Conservation (phyloP, 1,140 invertebrate genomes). For the Macrostomum lignano region DNA sequence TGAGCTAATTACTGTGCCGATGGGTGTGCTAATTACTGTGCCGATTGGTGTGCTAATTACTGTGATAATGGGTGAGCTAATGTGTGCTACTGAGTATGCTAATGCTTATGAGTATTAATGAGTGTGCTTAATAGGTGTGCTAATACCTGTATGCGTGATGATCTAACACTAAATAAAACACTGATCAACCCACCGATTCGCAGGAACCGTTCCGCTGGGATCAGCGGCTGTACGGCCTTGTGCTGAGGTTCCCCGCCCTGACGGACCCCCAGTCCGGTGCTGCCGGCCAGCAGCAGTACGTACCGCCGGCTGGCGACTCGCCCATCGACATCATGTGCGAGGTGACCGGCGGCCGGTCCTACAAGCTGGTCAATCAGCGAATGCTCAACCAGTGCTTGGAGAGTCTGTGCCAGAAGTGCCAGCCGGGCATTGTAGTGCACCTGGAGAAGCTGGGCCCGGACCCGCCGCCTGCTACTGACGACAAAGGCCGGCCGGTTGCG, state of each 20-base stretch:
- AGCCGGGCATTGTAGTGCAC: slow-evolving; percentile 82
- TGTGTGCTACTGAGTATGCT: too few relatives aligned
- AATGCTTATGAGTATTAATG: too few relatives aligned
- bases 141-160: too few relatives aligned
- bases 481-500: too few relatives aligned
- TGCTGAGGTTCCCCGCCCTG: slow-evolving; percentile 47
- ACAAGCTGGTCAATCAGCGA: slow-evolving; percentile 67
- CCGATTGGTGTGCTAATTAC: too few relatives aligned
- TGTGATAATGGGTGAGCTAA: too few relatives aligned
- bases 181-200: too few relatives aligned
- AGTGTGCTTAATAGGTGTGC: too few relatives aligned
- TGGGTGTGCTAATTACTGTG: too few relatives aligned
- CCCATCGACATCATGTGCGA: slow-evolving; percentile 92
- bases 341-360: slow-evolving; percentile 87
- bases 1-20: too few relatives aligned
- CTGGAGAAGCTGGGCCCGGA: slow-evolving; percentile 89
- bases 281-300: slow-evolving; percentile 11
- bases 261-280: slow-evolving; percentile 12
- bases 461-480: too few relatives aligned
- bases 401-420: slow-evolving; percentile 76
- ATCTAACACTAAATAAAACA: too few relatives aligned
- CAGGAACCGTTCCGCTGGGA: slow-evolving; percentile 95
- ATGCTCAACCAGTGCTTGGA: slow-evolving; percentile 77
- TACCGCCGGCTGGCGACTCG: slow-evolving; percentile 47
- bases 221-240: slow-evolving; percentile 75